phyloP scores from a whole-genome alignment of 2,797 vertebrate species.

The Enteromius trimaculatus region DNA sequence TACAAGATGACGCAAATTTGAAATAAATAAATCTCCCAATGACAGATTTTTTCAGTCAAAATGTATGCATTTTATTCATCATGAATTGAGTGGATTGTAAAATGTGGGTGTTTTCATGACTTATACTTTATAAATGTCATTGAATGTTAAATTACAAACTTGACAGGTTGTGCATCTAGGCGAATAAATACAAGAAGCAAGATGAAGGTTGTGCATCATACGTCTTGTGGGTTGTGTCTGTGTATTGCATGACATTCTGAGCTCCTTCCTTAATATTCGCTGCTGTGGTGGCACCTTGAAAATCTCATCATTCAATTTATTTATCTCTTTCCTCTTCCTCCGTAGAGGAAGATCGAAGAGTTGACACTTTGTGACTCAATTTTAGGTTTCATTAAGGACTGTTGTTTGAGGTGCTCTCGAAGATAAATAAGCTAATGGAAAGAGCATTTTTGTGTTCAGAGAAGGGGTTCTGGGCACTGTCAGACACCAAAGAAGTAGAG shows the following conservation, averaged over 20 bases:
- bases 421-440: conserved; percentile 15
- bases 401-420: conserved; percentile 11
- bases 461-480: background rate
- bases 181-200: background rate
- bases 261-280: background rate
- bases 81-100: background rate
- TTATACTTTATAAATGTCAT: background rate
- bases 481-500: background rate
- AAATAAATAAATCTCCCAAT: no score
- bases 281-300: background rate
- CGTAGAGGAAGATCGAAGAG: background rate
- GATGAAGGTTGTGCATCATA: background rate
- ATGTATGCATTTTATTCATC: background rate
- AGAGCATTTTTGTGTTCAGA: background rate
- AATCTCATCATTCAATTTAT: conserved; percentile 11
- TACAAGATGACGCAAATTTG: no score
- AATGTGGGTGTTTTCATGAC: background rate
- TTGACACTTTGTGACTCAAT: conserved; percentile 6
- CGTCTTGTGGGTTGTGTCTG: background rate
- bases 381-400: conserved; percentile 14
- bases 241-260: background rate
- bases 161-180: background rate
- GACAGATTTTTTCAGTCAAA: background rate
- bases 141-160: background rate
- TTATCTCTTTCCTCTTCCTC: background rate